phyloP scores from a whole-genome alignment of 2,888 invertebrate species.

The Alloplasta piceator region DNA sequence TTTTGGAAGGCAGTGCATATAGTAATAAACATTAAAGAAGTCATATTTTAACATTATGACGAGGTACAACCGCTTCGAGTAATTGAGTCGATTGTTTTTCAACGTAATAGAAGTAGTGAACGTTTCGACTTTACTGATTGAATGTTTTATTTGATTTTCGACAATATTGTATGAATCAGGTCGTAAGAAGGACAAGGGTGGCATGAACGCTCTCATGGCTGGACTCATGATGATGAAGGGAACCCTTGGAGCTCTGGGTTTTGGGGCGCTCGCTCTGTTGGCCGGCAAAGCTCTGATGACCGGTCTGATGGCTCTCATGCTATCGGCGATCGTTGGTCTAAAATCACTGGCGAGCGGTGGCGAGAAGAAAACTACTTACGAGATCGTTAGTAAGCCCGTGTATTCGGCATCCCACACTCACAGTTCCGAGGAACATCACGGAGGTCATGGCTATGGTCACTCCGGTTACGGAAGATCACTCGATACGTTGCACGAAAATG shows the following conservation, averaged over 20 bases:
- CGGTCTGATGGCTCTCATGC: constrained; percentile 90
- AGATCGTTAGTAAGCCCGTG: constrained; percentile 92
- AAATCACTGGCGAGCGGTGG: constrained; percentile 89
- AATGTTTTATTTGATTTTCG: constrained; percentile 1
- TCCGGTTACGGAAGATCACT: constrained; percentile 85
- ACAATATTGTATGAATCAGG: constrained; percentile 69
- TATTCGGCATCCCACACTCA: constrained; percentile 89
- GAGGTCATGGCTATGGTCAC: constrained; percentile 85
- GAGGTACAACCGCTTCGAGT: too few species aligned
- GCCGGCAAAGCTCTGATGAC: constrained; percentile 94
- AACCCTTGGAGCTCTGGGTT: constrained; percentile 89
- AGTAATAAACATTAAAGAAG: too few species aligned
- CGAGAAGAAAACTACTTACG: constrained; percentile 90
- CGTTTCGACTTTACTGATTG: too few species aligned
- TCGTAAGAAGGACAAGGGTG: constrained; percentile 81
- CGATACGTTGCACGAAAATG: constrained; percentile 80
- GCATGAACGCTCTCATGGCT: constrained; percentile 83
- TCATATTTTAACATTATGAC: too few species aligned
- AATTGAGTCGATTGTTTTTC: too few species aligned
- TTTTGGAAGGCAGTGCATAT: too few species aligned
- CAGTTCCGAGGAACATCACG: constrained; percentile 87
- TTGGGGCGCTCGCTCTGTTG: constrained; percentile 90
- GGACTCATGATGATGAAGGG: constrained; percentile 87
- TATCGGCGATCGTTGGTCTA: constrained; percentile 91
- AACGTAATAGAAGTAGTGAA: too few species aligned